phyloP scores from a whole-genome alignment of 2,888 invertebrate genomes.

The Hermaeophaga mercurialis region DNA sequence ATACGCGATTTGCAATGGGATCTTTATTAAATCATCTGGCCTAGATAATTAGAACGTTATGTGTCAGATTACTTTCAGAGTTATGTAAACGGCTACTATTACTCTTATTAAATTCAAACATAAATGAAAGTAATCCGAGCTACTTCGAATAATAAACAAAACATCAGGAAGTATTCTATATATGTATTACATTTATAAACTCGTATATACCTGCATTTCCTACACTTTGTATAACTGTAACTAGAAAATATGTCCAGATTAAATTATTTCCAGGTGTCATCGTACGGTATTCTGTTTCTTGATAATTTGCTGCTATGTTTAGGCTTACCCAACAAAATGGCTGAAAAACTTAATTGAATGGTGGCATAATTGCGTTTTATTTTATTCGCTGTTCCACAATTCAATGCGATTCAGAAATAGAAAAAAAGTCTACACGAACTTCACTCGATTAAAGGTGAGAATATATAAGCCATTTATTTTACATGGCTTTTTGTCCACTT shows the following conservation, averaged over 20 bases:
- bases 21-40: background rate
- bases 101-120: background rate
- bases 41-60: slow-evolving; percentile 2
- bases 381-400: too few species aligned
- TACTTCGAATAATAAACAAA: slow-evolving; percentile 9
- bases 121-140: slow-evolving; percentile 15
- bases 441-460: too few species aligned
- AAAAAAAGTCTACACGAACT: too few species aligned
- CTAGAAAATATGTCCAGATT: background rate
- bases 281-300: background rate
- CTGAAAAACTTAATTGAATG: too few species aligned
- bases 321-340: too few species aligned
- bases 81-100: slow-evolving; percentile 3
- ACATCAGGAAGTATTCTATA: slow-evolving; percentile 1
- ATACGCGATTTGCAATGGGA: too few species aligned
- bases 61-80: slow-evolving; percentile 11
- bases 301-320: too few species aligned
- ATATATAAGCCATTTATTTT: too few species aligned
- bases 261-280: background rate
- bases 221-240: background rate
- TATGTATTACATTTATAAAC: background rate
- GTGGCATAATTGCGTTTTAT: too few species aligned
- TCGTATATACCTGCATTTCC: slow-evolving; percentile 1
- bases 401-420: too few species aligned
- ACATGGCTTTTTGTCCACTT: too few species aligned